Evolutionary conservation across 2,797 vertebrate genomes (phyloP).

Genomic region (Sardinella longiceps): DNA sequence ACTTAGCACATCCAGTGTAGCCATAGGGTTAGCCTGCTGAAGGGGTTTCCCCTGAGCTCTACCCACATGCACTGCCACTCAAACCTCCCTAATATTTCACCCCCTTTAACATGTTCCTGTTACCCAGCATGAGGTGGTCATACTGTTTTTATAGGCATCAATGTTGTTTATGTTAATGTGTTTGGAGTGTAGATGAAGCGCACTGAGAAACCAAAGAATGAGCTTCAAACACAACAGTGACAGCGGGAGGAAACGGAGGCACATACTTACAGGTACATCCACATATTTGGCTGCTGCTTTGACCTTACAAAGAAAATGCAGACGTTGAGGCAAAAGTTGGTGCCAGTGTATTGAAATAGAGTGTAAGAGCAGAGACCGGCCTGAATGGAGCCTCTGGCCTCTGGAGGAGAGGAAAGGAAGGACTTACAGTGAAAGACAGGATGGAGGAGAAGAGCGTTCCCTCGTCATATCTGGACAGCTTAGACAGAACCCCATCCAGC

Average conservation of each 20-base stretch:
- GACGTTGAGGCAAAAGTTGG: not conserved
- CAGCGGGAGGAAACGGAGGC: not conserved
- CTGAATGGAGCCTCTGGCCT: not conserved
- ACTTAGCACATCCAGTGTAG: too few relatives aligned
- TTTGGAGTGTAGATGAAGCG: not conserved
- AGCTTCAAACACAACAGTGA: not conserved
- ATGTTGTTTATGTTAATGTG: not conserved
- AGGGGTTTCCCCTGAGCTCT: slow-evolving; percentile 54
- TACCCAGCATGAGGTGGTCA: slow-evolving; percentile 35
- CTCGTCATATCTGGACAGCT: slow-evolving; percentile 94
- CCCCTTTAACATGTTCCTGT: slow-evolving; percentile 32
- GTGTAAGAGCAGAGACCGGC: not conserved
- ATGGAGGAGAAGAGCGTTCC: slow-evolving; percentile 97
- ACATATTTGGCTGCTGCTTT: slow-evolving; percentile 97
- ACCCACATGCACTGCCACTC: slow-evolving; percentile 42
- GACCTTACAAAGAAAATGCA: slow-evolving; percentile 72
- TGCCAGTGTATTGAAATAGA: not conserved
- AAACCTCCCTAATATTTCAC: slow-evolving; percentile 30
- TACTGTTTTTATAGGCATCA: not conserved
- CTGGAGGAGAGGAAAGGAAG: slow-evolving; percentile 7
- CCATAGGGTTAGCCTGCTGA: slow-evolving; percentile 58
- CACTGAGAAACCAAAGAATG: not conserved
- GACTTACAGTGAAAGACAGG: slow-evolving; percentile 97
- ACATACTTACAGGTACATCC: slow-evolving; percentile 91
- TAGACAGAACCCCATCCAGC: slow-evolving; percentile 89